Evolutionary conservation across 53 echinoderm and acorn worm species (phyloP).

Genomic region (Mesocentrotus franciscanus): DNA sequence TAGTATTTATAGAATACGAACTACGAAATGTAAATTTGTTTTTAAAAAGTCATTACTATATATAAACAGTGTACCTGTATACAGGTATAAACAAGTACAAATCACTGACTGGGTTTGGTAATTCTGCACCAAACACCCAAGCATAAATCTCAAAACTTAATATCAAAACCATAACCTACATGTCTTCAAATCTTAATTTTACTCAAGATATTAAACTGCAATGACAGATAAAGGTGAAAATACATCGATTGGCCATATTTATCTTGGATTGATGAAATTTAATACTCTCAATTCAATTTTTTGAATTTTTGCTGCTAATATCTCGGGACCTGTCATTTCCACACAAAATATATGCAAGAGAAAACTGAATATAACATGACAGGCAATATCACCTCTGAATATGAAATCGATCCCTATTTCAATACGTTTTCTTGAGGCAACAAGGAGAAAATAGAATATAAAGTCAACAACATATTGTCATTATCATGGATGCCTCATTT

Average conservation of each 20-base stretch:
- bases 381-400: background rate
- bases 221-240: background rate
- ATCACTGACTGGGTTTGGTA: too few relatives aligned
- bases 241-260: background rate
- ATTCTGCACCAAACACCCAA: too few relatives aligned
- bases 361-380: background rate
- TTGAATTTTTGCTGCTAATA: background rate
- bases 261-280: too few relatives aligned
- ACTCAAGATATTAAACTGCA: too few relatives aligned
- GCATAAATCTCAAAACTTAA: too few relatives aligned
- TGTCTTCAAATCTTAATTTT: too few relatives aligned
- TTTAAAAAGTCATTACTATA: too few relatives aligned
- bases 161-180: too few relatives aligned
- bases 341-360: background rate
- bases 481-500: background rate
- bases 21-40: too few relatives aligned
- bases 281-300: too few relatives aligned
- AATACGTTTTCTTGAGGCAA: background rate
- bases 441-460: background rate
- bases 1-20: background rate
- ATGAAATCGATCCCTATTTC: conserved; percentile 4
- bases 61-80: too few relatives aligned
- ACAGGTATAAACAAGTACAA: too few relatives aligned
- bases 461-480: conserved; percentile 8
- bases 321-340: background rate